Percentiles rank a stretch among this genome's conserved stretches.
phyloP scores from a whole-genome alignment of 2,888 invertebrate species.

The Darwinula stevensoni region DNA sequence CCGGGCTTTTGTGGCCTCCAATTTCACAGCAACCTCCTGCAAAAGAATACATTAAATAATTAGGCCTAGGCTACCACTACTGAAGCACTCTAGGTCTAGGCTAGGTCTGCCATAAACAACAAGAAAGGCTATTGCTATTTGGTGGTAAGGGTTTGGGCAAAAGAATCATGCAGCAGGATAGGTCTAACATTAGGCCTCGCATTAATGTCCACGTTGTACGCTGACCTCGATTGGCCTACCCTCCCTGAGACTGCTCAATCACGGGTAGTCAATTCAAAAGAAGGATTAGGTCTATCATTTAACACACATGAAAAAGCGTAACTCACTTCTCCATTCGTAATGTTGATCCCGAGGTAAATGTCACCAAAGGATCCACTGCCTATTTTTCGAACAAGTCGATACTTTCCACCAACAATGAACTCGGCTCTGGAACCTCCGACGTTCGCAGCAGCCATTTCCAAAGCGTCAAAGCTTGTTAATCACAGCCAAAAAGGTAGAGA shows the following conservation, averaged over 20 bases:
- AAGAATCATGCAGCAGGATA: too few relatives aligned
- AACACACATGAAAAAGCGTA: not conserved
- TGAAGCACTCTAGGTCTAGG: not conserved
- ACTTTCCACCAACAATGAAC: constrained; percentile 51
- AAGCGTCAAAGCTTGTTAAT: too few relatives aligned
- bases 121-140: not conserved
- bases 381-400: constrained; percentile 81
- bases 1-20: constrained; percentile 83
- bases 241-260: too few relatives aligned
- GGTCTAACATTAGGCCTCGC: too few relatives aligned
- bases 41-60: constrained; percentile 6
- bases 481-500: too few relatives aligned
- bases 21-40: constrained; percentile 94
- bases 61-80: constrained; percentile 3
- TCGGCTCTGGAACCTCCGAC: too few relatives aligned
- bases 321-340: constrained; percentile 59
- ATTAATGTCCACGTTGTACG: too few relatives aligned
- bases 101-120: too few relatives aligned
- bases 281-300: not conserved
- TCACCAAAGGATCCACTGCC: constrained; percentile 98
- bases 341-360: constrained; percentile 68
- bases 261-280: not conserved
- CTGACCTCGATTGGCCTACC: not conserved
- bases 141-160: too few relatives aligned
- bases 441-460: too few relatives aligned